Conservation (phyloP, 2,888 invertebrate genomes). For the Drosophila emarginata region DNA sequence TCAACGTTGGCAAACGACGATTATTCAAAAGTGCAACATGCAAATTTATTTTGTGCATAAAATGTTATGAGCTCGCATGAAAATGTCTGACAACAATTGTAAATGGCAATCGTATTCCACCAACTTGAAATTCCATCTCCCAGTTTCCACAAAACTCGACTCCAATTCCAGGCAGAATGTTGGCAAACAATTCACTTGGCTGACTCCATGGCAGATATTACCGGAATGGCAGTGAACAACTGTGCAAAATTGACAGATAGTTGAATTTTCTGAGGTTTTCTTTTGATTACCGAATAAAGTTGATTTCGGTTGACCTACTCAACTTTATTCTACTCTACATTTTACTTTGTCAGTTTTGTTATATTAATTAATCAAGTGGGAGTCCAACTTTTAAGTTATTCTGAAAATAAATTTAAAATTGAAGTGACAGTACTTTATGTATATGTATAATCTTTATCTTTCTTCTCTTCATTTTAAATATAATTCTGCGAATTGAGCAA, state of each 20-base stretch:
- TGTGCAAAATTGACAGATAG: slow-evolving; percentile 13
- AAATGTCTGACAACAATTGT: slow-evolving; percentile 75
- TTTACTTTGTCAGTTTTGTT: neutral
- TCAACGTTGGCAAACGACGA: slow-evolving; percentile 63
- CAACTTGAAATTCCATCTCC: neutral
- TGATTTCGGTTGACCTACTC: slow-evolving; percentile 8
- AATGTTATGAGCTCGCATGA: slow-evolving; percentile 77
- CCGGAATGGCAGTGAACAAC: neutral
- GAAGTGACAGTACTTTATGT: too few relatives aligned
- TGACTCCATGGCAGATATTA: slow-evolving; percentile 8
- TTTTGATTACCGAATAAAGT: neutral
- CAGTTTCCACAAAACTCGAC: neutral
- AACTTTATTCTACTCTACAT: too few relatives aligned
- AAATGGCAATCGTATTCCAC: slow-evolving; percentile 40
- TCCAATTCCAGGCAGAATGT: neutral
- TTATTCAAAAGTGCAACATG: slow-evolving; percentile 77
- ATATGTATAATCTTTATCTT: neutral
- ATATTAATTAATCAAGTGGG: neutral
- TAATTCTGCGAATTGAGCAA: neutral
- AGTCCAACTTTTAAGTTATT: too few relatives aligned
- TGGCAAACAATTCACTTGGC: slow-evolving; percentile 17
- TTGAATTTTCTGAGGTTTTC: slow-evolving; percentile 5
- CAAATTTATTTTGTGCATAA: slow-evolving; percentile 76
- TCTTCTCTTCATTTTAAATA: neutral
- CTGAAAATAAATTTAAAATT: too few relatives aligned